Conservation (phyloP, 2,113 vertebrate genomes). For the Camelus dromedarius region DNA sequence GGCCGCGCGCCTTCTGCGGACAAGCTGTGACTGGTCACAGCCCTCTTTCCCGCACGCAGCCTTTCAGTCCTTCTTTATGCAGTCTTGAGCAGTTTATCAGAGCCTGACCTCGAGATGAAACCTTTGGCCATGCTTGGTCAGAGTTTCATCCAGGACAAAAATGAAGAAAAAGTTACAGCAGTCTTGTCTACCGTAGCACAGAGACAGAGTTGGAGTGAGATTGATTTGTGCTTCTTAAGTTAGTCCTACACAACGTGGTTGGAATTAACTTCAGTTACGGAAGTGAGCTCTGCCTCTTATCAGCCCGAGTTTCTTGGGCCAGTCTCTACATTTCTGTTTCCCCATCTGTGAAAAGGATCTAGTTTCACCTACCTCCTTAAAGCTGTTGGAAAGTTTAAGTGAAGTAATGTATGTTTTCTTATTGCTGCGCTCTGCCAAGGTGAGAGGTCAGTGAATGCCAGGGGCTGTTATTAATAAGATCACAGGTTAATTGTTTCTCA, state of each 20-base stretch:
- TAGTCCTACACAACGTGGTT: background rate
- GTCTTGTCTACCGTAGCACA: background rate
- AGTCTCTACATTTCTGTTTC: background rate
- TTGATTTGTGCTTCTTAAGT: background rate
- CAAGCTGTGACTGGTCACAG: background rate
- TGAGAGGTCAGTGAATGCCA: background rate
- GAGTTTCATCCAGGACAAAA: background rate
- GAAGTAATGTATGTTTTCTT: background rate
- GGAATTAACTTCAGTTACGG: background rate
- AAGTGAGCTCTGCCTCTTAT: background rate
- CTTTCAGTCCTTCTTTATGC: background rate
- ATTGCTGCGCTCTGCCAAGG: background rate
- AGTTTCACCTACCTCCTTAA: background rate
- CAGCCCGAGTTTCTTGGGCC: background rate
- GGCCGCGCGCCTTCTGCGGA: too few relatives aligned
- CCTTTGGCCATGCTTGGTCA: background rate
- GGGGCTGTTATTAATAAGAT: background rate
- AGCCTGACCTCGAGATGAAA: background rate
- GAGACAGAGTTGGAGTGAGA: background rate
- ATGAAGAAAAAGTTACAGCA: background rate
- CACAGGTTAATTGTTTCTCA: background rate
- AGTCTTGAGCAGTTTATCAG: fast-evolving
- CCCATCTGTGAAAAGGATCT: background rate
- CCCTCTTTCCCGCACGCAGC: too few relatives aligned
- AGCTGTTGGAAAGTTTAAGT: background rate